Conservation (phyloP, 2,797 vertebrate genomes). For the Myiotriccus ornatus region DNA sequence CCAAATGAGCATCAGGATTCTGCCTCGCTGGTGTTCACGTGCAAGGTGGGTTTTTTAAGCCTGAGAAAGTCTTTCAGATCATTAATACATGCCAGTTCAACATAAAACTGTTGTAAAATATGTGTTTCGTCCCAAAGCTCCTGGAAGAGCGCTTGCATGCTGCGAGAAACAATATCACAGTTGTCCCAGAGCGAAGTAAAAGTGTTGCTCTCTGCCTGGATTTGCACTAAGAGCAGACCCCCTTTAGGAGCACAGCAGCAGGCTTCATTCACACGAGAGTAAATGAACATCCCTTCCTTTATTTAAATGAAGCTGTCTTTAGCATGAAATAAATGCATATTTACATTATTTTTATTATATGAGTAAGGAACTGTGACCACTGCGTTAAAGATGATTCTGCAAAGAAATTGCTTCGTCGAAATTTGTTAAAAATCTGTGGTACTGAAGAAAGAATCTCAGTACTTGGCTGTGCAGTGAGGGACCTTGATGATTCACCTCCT, state of each 20-base stretch:
- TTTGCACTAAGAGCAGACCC: background rate
- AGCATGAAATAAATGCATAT: constrained; percentile 18
- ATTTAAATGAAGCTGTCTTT: constrained; percentile 53
- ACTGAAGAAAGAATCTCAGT: background rate
- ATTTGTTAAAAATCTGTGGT: constrained; percentile 10
- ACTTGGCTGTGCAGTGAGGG: background rate
- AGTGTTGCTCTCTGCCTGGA: constrained; percentile 30
- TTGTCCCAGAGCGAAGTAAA: constrained; percentile 38
- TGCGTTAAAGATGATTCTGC: background rate
- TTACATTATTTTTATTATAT: constrained; percentile 60
- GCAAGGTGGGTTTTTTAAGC: background rate
- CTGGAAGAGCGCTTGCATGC: background rate
- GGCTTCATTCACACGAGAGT: constrained; percentile 29
- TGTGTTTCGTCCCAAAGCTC: background rate
- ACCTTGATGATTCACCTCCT: constrained; percentile 20
- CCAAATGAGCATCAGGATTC: background rate
- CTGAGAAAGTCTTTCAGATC: background rate
- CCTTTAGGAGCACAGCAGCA: constrained; percentile 23
- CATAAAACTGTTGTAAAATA: background rate
- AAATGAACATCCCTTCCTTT: constrained; percentile 29
- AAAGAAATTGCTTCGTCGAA: background rate
- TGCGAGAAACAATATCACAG: background rate
- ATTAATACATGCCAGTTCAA: background rate
- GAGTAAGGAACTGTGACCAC: constrained; percentile 16
- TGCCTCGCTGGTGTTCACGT: background rate